Evolutionary conservation across 1,140 invertebrate genomes (phyloP).

Genomic region (Drosophila nebulosa): DNA sequence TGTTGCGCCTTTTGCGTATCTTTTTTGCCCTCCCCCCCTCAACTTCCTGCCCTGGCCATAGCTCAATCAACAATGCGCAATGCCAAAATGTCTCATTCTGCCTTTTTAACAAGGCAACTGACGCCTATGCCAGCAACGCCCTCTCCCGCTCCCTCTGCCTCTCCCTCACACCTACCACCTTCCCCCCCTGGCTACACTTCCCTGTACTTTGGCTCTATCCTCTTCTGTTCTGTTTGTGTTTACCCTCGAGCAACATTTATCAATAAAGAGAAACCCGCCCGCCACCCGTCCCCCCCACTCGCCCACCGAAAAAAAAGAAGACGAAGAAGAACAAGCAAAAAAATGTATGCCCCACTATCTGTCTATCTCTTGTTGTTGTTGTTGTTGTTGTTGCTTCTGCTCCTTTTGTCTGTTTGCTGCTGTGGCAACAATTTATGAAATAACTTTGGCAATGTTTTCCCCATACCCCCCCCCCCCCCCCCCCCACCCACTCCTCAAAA

Average conservation of each 20-base stretch:
- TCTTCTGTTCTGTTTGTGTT: slow-evolving; percentile 15
- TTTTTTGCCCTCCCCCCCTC: not conserved
- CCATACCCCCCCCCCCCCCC: slow-evolving; percentile 12
- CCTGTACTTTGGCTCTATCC: not conserved
- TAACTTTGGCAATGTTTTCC: slow-evolving; percentile 63
- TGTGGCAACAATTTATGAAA: slow-evolving; percentile 78
- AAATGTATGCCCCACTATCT: slow-evolving; percentile 20
- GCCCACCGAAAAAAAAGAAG: too few relatives aligned
- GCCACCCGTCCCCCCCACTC: too few relatives aligned
- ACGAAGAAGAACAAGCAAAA: not conserved
- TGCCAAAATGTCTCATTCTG: slow-evolving; percentile 73
- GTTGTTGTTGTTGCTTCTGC: not conserved
- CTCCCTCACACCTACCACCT: not conserved
- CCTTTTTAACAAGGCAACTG: slow-evolving; percentile 64
- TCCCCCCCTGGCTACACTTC: not conserved
- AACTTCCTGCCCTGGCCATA: too few relatives aligned
- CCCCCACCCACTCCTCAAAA: not conserved
- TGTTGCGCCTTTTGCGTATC: slow-evolving; percentile 75
- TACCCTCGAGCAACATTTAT: slow-evolving; percentile 35
- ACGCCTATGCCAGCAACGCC: not conserved
- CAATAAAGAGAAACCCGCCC: slow-evolving; percentile 12
- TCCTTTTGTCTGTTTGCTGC: slow-evolving; percentile 52
- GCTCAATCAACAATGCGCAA: slow-evolving; percentile 51
- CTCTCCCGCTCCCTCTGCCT: not conserved
- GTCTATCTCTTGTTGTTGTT: slow-evolving; percentile 17